These are phyloP conservation scores for Hypotaenidia philippensis DNA, from an alignment of 2,797 vertebrate species.

Conservation along the genomic window DNA sequence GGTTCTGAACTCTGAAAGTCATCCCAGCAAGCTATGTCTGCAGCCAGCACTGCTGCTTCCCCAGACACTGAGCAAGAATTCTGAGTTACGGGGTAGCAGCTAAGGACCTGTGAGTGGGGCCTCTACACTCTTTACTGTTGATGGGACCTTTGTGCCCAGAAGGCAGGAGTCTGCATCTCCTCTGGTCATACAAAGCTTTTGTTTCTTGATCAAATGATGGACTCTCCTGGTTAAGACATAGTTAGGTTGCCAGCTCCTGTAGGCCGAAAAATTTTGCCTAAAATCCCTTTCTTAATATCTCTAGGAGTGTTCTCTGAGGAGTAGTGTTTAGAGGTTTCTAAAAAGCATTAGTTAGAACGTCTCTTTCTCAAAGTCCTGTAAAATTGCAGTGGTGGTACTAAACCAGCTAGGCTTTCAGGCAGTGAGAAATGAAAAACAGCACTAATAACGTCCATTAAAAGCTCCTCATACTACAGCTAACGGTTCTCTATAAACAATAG, in stretches of 20 bases:
- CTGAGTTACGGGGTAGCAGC: neutral
- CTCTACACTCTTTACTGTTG: neutral
- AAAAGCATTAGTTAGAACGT: neutral
- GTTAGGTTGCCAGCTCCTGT: neutral
- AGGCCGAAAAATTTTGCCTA: neutral
- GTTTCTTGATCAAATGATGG: neutral
- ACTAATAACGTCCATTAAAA: constrained; percentile 55
- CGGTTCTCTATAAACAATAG: neutral
- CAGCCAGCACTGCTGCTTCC: neutral
- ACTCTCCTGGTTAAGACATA: neutral
- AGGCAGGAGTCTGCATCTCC: neutral
- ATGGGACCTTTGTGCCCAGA: neutral
- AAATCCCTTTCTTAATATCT: constrained; percentile 2
- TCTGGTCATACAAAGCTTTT: neutral
- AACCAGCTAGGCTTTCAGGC: constrained; percentile 7
- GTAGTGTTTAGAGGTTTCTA: neutral
- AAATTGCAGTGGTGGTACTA: neutral
- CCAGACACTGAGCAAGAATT: neutral
- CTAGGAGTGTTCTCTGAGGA: constrained; percentile 1
- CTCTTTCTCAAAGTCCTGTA: neutral
- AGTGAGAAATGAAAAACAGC: constrained; percentile 34
- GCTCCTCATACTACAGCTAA: constrained; percentile 11
- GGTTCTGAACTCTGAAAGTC: neutral
- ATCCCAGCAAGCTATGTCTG: neutral
- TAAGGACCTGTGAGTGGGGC: neutral